Conservation (phyloP, 2,797 vertebrate species). For the Enteromius afrohamiltoni region DNA sequence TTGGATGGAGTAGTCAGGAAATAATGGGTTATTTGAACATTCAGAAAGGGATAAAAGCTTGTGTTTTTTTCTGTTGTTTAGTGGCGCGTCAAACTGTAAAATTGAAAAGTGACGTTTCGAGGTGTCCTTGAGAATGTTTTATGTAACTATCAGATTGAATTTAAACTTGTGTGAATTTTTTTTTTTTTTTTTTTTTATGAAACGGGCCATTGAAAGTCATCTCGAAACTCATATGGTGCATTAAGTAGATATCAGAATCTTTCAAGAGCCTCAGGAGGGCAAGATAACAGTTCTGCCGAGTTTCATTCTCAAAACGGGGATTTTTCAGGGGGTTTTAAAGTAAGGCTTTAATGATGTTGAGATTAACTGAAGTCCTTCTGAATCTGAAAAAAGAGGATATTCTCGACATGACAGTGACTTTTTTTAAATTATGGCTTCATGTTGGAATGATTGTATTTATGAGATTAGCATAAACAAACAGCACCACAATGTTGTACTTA, state of each 20-base stretch:
- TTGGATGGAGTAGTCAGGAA: conserved; percentile 17
- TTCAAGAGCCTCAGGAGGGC: not conserved
- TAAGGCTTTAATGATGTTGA: not conserved
- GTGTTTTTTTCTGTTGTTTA: not conserved
- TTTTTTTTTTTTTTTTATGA: not conserved
- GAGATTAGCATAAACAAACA: not conserved
- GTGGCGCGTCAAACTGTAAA: not conserved
- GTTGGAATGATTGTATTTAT: conserved; percentile 5
- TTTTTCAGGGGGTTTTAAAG: conserved; percentile 5
- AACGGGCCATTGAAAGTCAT: not conserved
- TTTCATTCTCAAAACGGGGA: conserved; percentile 21
- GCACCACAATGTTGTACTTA: not conserved
- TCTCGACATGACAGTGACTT: not conserved
- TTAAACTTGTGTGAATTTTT: not conserved
- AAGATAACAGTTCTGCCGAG: conserved; percentile 7
- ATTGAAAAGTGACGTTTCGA: conserved; percentile 9
- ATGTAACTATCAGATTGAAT: conserved; percentile 32
- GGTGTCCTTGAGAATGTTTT: conserved; percentile 17
- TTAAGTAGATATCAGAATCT: not conserved
- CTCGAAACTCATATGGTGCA: not conserved
- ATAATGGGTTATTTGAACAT: not conserved
- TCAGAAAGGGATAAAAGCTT: not conserved
- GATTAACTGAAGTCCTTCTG: not conserved
- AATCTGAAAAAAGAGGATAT: not conserved
- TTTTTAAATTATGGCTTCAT: conserved; percentile 1